These are phyloP conservation scores for Myotis myotis DNA, from an alignment of 2,797 vertebrate genomes.

Conservation along the genomic window DNA sequence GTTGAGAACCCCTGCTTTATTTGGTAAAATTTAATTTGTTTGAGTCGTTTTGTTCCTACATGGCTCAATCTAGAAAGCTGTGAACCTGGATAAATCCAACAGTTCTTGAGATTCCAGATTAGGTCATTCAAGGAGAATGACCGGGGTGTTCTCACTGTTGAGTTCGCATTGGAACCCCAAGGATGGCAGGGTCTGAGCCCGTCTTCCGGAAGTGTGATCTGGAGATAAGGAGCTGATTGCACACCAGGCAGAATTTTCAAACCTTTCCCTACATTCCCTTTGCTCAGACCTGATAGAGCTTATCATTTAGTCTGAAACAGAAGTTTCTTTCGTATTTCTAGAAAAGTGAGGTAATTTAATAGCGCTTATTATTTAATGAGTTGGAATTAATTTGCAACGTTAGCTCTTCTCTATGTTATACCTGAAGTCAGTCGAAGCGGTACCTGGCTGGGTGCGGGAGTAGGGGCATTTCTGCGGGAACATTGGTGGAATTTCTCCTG, in stretches of 20 bases:
- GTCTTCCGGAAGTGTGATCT: neutral
- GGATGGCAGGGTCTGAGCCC: neutral
- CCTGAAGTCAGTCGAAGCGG: neutral
- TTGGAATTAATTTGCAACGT: neutral
- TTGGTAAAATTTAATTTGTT: neutral
- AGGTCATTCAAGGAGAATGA: neutral
- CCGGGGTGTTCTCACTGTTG: accelerated
- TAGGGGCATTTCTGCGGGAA: neutral
- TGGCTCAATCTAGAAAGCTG: neutral
- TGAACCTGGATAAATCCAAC: neutral
- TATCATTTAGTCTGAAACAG: neutral
- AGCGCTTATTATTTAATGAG: neutral
- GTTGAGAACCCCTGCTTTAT: no score
- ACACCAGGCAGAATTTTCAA: neutral
- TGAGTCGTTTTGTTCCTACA: neutral
- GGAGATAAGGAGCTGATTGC: neutral
- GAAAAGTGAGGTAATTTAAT: neutral
- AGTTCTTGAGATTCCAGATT: neutral
- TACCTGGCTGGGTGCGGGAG: accelerated
- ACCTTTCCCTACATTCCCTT: neutral
- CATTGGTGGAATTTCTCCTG: neutral
- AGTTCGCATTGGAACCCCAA: neutral
- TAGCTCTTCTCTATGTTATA: neutral
- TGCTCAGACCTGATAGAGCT: neutral
- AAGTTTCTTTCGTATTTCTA: neutral